These are phyloP conservation scores for Parapsyche elsis DNA, from an alignment of 1,140 invertebrate genomes.

Conservation along the genomic window DNA sequence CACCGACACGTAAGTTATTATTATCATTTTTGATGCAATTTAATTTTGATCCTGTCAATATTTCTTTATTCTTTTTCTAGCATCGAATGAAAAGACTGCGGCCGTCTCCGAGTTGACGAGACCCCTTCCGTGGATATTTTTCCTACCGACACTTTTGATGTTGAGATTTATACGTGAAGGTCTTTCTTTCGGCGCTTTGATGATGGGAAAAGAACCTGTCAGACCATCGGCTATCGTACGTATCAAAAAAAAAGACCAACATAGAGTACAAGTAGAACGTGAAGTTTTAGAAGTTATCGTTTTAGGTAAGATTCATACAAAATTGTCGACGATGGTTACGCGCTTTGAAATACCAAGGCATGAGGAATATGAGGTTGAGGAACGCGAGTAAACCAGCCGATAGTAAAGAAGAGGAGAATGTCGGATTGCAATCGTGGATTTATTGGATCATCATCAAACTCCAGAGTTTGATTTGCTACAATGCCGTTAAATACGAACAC, in stretches of 20 bases:
- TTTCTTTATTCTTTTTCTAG: slow-evolving; percentile 50
- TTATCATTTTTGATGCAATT: no score
- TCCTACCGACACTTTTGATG: slow-evolving; percentile 65
- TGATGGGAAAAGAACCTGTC: slow-evolving; percentile 65
- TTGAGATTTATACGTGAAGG: slow-evolving; percentile 63
- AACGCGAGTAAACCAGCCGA: slow-evolving; percentile 25
- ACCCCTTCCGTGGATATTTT: slow-evolving; percentile 71
- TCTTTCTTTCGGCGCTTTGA: slow-evolving; percentile 63
- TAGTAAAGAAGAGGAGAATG: background rate
- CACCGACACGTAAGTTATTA: slow-evolving; percentile 57
- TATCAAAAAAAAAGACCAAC: slow-evolving; percentile 17
- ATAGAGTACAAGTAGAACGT: background rate
- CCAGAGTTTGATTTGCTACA: slow-evolving; percentile 41
- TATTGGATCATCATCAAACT: slow-evolving; percentile 32
- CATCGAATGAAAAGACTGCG: slow-evolving; percentile 62
- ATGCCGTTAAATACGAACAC: slow-evolving; percentile 46
- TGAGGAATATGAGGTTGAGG: slow-evolving; percentile 61
- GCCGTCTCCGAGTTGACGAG: slow-evolving; percentile 63
- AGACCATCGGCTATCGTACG: slow-evolving; percentile 67
- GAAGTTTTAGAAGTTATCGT: background rate
- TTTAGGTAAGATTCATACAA: slow-evolving; percentile 67
- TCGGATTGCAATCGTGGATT: slow-evolving; percentile 8
- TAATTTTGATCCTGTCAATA: background rate
- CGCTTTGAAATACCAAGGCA: slow-evolving; percentile 65
- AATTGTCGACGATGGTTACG: slow-evolving; percentile 65